Evolutionary conservation across 2,888 invertebrate species (phyloP).

Genomic region (Noctua comes): DNA sequence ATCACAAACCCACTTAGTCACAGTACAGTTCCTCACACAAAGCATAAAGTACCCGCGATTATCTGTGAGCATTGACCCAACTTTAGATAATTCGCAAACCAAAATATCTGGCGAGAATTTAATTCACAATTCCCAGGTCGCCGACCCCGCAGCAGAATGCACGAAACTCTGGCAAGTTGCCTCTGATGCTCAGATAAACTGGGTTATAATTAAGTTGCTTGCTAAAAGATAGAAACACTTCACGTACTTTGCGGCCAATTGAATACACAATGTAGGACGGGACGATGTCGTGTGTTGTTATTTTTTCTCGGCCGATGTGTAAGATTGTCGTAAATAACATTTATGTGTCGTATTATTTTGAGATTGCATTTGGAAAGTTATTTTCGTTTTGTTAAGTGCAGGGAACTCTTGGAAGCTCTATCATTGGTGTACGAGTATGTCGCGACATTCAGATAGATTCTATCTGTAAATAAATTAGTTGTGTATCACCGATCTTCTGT

Average conservation of each 20-base stretch:
- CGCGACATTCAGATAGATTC: slow-evolving; percentile 5
- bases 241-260: slow-evolving; percentile 58
- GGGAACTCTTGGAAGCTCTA: slow-evolving; percentile 38
- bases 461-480: neutral
- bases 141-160: slow-evolving; percentile 70
- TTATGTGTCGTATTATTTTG: slow-evolving; percentile 51
- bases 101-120: slow-evolving; percentile 64
- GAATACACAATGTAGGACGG: slow-evolving; percentile 48
- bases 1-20: neutral
- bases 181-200: slow-evolving; percentile 67
- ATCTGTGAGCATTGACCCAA: slow-evolving; percentile 64
- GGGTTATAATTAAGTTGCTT: slow-evolving; percentile 70
- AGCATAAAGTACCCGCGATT: slow-evolving; percentile 30
- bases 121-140: slow-evolving; percentile 68
- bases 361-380: slow-evolving; percentile 55
- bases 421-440: slow-evolving; percentile 10
- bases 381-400: slow-evolving; percentile 54
- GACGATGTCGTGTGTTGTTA: slow-evolving; percentile 14
- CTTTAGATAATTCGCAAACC: slow-evolving; percentile 62
- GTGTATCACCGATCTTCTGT: neutral
- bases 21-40: slow-evolving; percentile 23
- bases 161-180: slow-evolving; percentile 74
- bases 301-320: slow-evolving; percentile 40
- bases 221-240: slow-evolving; percentile 65
- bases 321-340: slow-evolving; percentile 48